phyloP scores from a whole-genome alignment of 2,797 vertebrate genomes.

The Lycodopsis pacificus region DNA sequence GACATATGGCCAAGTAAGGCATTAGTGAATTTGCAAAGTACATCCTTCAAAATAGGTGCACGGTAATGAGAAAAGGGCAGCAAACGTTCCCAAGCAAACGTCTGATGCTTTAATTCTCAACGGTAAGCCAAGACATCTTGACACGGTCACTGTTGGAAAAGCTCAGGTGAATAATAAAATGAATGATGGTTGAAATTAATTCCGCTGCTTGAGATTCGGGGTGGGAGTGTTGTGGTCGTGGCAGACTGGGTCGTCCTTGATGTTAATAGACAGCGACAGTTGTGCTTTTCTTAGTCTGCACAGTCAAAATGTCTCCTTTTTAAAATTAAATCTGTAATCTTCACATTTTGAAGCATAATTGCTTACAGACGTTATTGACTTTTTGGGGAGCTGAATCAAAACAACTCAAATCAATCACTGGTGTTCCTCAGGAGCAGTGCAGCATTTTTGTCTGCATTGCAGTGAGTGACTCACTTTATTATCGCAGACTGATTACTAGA shows the following conservation, averaged over 20 bases:
- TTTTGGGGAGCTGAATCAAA: background rate
- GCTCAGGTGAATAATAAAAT: background rate
- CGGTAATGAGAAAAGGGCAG: background rate
- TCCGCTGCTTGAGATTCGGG: background rate
- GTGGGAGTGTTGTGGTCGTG: background rate
- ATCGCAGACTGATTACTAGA: background rate
- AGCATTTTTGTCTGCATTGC: background rate
- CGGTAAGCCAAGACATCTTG: background rate
- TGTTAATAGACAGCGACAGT: background rate
- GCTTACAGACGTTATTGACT: background rate
- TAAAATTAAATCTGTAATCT: background rate
- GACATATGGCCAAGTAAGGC: constrained; percentile 6
- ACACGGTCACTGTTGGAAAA: background rate
- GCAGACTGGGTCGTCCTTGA: background rate
- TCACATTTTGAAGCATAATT: background rate
- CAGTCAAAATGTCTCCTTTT: background rate
- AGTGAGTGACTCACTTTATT: background rate
- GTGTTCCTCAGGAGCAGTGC: background rate
- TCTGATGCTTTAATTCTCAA: background rate
- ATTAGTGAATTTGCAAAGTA: constrained; percentile 13
- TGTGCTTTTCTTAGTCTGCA: background rate
- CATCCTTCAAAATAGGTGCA: background rate
- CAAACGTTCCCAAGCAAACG: background rate
- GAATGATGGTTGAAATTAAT: background rate
- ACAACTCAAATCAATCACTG: background rate